A percentile compares a stretch with the other conserved stretches of the same genome.
phyloP scores from a whole-genome alignment of 2,113 vertebrate genomes.

The human (Homo sapiens) region DNA sequence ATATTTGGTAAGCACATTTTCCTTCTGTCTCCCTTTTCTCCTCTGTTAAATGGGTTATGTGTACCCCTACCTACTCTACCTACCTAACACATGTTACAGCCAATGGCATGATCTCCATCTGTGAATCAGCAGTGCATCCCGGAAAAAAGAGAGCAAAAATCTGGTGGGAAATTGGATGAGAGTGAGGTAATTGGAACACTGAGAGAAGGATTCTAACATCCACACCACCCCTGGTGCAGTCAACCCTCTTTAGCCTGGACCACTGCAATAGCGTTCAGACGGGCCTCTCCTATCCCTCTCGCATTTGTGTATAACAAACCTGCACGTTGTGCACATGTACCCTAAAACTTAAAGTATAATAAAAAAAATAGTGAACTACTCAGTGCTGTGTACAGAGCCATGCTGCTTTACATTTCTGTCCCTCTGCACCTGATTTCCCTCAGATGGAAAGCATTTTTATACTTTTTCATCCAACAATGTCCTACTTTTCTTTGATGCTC shows the following conservation, averaged over 20 bases:
- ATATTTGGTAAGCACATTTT: background rate
- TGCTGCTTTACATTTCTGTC: background rate
- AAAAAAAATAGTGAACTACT: no score
- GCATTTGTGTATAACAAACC: background rate
- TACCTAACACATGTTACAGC: fast-evolving
- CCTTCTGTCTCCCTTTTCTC: background rate
- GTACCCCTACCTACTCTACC: background rate
- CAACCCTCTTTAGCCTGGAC: background rate
- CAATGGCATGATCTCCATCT: background rate
- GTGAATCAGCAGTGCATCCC: background rate
- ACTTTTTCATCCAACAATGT: background rate
- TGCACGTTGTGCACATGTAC: no score
- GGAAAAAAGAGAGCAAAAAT: background rate
- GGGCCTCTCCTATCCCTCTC: background rate
- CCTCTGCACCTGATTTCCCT: background rate
- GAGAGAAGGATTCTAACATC: background rate
- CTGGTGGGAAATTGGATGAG: background rate
- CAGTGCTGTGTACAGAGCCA: fast-evolving
- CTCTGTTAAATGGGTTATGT: background rate
- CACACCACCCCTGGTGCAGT: background rate
- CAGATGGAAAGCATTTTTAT: background rate
- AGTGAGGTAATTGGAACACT: background rate
- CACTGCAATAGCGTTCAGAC: background rate
- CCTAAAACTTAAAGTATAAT: no score
- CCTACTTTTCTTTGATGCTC: background rate